phyloP scores from a whole-genome alignment of 1,140 invertebrate species.

The Daktulosphaira vitifoliae region DNA sequence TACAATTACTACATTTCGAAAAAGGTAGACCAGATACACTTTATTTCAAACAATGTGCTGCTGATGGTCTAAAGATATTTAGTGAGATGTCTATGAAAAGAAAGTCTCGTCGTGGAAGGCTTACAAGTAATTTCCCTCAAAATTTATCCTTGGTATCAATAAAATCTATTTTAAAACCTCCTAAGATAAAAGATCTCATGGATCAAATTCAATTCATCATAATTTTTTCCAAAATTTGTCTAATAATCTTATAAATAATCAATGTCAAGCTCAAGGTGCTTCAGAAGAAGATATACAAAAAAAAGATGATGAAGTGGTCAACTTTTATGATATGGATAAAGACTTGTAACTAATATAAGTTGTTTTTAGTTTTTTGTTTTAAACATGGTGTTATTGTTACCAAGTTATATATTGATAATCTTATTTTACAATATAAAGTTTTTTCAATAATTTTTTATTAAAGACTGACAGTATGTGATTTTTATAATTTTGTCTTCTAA shows the following conservation, averaged over 20 bases:
- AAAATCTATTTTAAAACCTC: constrained; percentile 7
- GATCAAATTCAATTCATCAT: constrained; percentile 23
- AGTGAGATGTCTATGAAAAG: constrained; percentile 10
- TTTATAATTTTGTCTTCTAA: background rate
- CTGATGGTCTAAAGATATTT: constrained; percentile 5
- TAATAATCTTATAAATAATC: background rate
- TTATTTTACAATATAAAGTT: too few relatives aligned
- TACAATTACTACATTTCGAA: constrained; percentile 32
- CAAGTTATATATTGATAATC: too few relatives aligned
- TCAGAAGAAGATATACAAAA: background rate
- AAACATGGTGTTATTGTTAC: too few relatives aligned
- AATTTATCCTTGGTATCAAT: background rate
- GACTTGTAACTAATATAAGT: background rate
- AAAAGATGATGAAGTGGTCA: background rate
- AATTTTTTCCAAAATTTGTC: constrained; percentile 38
- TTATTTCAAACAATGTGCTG: constrained; percentile 29
- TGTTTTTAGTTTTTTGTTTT: too few relatives aligned
- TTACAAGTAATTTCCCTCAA: background rate
- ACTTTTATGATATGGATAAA: constrained; percentile 4
- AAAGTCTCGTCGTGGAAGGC: background rate
- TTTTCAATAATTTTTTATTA: too few relatives aligned
- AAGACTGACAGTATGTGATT: background rate
- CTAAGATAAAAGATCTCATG: constrained; percentile 30
- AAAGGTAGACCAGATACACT: constrained; percentile 28
- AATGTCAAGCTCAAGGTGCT: background rate